Base-by-base conservation (phyloP, 2,888 invertebrate genomes). In the Agrotis ipsilon region DNA sequence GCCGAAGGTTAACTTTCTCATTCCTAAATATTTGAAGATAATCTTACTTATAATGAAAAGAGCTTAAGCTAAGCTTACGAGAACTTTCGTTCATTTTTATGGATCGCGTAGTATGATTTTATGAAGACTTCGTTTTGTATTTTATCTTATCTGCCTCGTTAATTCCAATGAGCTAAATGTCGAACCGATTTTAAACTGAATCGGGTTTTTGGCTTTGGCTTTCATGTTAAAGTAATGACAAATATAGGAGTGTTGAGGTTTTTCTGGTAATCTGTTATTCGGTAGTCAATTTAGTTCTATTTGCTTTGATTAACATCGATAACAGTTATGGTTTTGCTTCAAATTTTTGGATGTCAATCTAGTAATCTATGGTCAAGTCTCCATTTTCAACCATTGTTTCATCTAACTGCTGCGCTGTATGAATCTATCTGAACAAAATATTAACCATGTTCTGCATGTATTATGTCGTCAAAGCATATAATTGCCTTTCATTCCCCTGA, bases 1-100 rank as follows among this genome's bases (percentile, higher is more conserved):
- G 52, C 54, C 19, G 43, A 62, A 65, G 62, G 63, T 72, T 68
- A 57, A 65, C 59, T 57, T 68, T 64, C 45, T 72, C 48, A 59
- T 67, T 63, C 45, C 51, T 61, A 39, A 65, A 61, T 49, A 58
- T 75, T 66, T 52, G 16, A 16, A 54, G 24, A 66, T 52, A 76
- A 66, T 72, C 66, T 58, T 46, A 39, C 19, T 46, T 60, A 24
- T 64, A 46, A 55, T 49, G 54, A 63, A 74, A 49, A 1, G 21
- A 59, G 49, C 39, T 60, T 48, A 45, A 49, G 16, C 63, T 60
- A 63, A 51, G 39, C 75, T 51, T 43, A 45, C 24, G 45, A 43
- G 16, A 24, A 18, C 27, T 21, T 60, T 60, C 51, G 51, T 39
- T 14, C 21, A 39, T 43, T 51, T 70, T 64, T 72, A 49, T 54